Evolutionary conservation across 2,113 vertebrate species (phyloP), one percentile per base, ranked within the genome.

Genomic region (Phyllostomus discolor): DNA sequence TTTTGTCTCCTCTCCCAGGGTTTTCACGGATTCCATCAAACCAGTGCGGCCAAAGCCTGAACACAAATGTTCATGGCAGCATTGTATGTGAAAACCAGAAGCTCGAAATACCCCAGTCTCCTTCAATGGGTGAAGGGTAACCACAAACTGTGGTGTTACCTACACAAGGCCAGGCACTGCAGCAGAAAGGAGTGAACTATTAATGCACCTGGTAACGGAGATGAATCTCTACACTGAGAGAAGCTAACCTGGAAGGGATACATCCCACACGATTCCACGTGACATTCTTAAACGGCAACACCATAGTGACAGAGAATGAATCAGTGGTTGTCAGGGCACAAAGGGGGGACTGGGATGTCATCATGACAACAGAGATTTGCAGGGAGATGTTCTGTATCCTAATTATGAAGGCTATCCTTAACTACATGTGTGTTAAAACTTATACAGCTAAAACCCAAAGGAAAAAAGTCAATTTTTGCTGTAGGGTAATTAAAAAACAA

Each of bases 11-110:
- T 14, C 22, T 69, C 11, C 4, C 24, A 59, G 11, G 59, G 48
- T 93, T 95, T 95, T 86, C 67, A 82, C 1, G 43, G 70, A 75
- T 81, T 41, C 5, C 33, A 70, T 54, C 57, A 92, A 76, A 81
- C 38, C 79, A 83, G 12, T n/a, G 0, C 50, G 73, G 52, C 28
- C 31, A 82, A 57, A 82, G 72, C 19, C 38, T 57, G 9, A 35
- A 54, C 1, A 5, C 31, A 24, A 54, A 59, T 4, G 43, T 46
- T 69, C 59, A 38, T 0, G 16, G 5, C 64, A 78, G 81, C 14
- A 28, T 43, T 46, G 19, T 24, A 7, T 33, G 4, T 67, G 76
- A 52, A 92, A 70, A 38, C 16, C 48, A 50, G 91, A 48, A 66
- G 64, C 33, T 33, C 1, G 33, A 17, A 46, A 66, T 17, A 46